Percentiles rank a stretch among this genome's conserved stretches.
Evolutionary conservation across 2,888 invertebrate species (phyloP).

Genomic region (Alitta virens): DNA sequence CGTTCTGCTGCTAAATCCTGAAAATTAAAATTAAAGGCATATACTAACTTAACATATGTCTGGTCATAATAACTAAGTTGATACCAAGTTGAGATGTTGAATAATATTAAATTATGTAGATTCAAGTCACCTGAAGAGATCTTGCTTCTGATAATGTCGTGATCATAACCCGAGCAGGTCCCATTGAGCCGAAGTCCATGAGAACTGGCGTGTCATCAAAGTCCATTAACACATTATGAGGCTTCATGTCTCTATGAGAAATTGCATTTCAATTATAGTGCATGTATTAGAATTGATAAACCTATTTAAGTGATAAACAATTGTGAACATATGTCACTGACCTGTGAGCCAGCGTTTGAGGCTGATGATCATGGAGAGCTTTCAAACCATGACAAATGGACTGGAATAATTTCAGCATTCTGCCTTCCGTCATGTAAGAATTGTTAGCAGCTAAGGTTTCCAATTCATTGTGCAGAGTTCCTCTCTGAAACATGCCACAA

Average conservation of each 20-base stretch:
- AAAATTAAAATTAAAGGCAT: too few species aligned
- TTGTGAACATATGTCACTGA: too few species aligned
- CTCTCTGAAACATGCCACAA: constrained; percentile 63
- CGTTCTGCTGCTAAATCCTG: constrained; percentile 81
- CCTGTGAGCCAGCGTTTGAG: constrained; percentile 70
- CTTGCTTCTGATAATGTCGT: constrained; percentile 52
- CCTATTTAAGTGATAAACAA: too few species aligned
- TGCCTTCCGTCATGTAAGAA: constrained; percentile 65
- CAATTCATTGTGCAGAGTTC: constrained; percentile 72
- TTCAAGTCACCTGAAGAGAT: constrained; percentile 48
- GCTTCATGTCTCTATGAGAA: constrained; percentile 73
- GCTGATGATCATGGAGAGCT: constrained; percentile 72
- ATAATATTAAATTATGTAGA: too few species aligned
- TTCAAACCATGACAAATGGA: constrained; percentile 74
- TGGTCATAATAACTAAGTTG: too few species aligned
- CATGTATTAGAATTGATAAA: too few species aligned
- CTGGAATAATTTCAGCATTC: constrained; percentile 69
- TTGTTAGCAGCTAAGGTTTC: constrained; percentile 58
- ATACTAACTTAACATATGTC: too few species aligned
- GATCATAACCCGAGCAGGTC: constrained; percentile 54
- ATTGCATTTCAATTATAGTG: not conserved
- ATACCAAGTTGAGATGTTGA: too few species aligned
- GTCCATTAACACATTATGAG: constrained; percentile 76
- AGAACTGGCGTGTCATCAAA: constrained; percentile 71
- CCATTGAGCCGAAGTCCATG: constrained; percentile 74